Evolutionary conservation across 2,113 vertebrate genomes (phyloP), one percentile per base, ranked within the genome.

Genomic region (Suricata suricatta): DNA sequence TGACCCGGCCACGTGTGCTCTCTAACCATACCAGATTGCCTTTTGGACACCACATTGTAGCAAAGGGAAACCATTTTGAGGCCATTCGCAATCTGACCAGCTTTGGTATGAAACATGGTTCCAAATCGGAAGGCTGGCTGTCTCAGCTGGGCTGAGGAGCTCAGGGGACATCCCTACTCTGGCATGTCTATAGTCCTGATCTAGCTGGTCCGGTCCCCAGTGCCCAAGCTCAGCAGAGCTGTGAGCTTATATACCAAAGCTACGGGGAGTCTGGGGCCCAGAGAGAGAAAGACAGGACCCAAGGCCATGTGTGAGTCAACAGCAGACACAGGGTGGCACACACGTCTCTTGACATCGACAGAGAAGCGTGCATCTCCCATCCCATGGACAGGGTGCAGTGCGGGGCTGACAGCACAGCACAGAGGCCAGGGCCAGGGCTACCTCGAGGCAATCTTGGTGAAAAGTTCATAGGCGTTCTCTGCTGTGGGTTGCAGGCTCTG

Each of bases 391-490:
- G 35, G 87, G 66, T 12, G 13, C 11, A 19, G 66, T 0, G 2
- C 0, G 17, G 63, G 2, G 23, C 21, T 11, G 38, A 71, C 5
- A 4, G 77, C 72, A 5, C 16, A 5, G 10, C 3, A 6, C 69
- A 31, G 50, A 14, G 41, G 50, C 16, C 0, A 25, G 3, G 66
- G 89, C 33, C 0, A 0, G 12, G 52, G 29, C 52, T 98, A 99
- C 99, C 99, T 99, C 83, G 98, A 98, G 80, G 99, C 99, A 0
- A 99, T 99, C 81, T 98, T 99, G 97, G 76, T 98, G 98, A 99
- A 99, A 63, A 98, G 98, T 35, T 99, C 92, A 0, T 98, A 99
- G 96, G 98, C 99, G 0, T 99, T 99, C 0, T 96, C 97, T 1
- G 57, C 88, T 0, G 98, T 99, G 63, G 98, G 98, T 89, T 98